Conservation (phyloP, 2,113 vertebrate genomes). For the Heliornis fulica region DNA sequence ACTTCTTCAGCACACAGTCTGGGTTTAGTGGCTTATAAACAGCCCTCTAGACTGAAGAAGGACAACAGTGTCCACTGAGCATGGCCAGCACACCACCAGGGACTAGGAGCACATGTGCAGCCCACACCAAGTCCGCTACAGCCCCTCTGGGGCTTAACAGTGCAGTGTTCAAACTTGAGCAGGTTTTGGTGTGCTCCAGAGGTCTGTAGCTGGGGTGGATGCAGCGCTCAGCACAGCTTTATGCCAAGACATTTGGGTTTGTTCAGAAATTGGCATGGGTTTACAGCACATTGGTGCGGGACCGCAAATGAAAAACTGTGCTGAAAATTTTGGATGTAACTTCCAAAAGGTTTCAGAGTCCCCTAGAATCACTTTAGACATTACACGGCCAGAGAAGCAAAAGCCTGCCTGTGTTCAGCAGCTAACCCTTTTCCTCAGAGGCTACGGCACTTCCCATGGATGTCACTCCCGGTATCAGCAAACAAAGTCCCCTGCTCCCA, state of each 20-base stretch:
- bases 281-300: not conserved
- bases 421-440: not conserved
- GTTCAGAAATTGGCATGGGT: slow-evolving; percentile 44
- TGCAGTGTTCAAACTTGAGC: not conserved
- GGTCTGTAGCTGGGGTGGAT: not conserved
- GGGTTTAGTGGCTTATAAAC: not conserved
- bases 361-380: not conserved
- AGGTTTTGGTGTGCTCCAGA: slow-evolving; percentile 15
- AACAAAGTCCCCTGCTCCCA: not conserved
- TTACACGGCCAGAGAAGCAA: not conserved
- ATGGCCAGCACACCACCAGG: not conserved
- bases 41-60: not conserved
- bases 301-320: not conserved
- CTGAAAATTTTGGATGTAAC: not conserved
- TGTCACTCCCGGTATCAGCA: not conserved
- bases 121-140: not conserved
- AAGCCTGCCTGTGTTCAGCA: not conserved
- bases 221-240: not conserved
- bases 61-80: not conserved
- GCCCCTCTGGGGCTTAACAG: not conserved
- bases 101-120: not conserved
- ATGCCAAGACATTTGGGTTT: slow-evolving; percentile 50
- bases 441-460: not conserved
- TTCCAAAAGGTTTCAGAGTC: not conserved
- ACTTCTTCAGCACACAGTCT: not conserved